phyloP scores from a whole-genome alignment of 2,888 invertebrate genomes.

The Alitta virens region DNA sequence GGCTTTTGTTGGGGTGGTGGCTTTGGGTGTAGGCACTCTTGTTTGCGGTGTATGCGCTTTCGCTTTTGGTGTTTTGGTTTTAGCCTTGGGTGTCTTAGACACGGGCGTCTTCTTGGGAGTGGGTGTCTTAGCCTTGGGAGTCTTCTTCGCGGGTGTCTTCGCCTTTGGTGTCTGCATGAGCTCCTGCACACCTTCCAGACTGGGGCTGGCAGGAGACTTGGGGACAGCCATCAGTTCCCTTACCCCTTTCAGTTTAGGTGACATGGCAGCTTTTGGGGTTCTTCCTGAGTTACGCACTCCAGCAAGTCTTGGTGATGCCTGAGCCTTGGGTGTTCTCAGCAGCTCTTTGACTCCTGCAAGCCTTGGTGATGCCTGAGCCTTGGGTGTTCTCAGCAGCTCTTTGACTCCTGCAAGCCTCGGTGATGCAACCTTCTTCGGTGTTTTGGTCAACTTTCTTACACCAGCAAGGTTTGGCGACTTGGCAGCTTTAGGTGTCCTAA shows the following conservation, averaged over 20 bases:
- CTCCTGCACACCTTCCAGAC: conserved; percentile 23
- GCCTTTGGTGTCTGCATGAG: background rate
- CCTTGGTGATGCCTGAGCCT: conserved; percentile 15
- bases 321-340: conserved; percentile 25
- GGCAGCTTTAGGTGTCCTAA: conserved; percentile 27
- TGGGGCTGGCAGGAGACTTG: conserved; percentile 8
- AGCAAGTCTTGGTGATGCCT: conserved; percentile 18
- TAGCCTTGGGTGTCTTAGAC: background rate
- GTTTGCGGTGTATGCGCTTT: background rate
- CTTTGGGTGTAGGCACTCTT: background rate
- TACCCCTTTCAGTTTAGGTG: conserved; percentile 25
- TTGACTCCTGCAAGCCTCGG: conserved; percentile 17
- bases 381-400: conserved; percentile 26
- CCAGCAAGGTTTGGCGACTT: conserved; percentile 23
- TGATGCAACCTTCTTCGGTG: conserved; percentile 26
- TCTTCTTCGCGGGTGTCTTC: background rate
- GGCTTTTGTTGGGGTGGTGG: background rate
- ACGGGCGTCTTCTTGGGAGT: background rate
- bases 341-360: conserved; percentile 24
- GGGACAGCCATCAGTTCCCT: conserved; percentile 6
- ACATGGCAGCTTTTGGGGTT: conserved; percentile 18
- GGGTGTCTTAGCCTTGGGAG: background rate
- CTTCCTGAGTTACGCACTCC: conserved; percentile 25
- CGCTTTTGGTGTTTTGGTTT: background rate
- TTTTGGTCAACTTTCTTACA: conserved; percentile 22